Percentiles rank a stretch among this genome's conserved stretches.
These are phyloP conservation scores for Epizoanthus illoricatus DNA, from an alignment of 92 coral and sea anemone species.

Conservation along the genomic window DNA sequence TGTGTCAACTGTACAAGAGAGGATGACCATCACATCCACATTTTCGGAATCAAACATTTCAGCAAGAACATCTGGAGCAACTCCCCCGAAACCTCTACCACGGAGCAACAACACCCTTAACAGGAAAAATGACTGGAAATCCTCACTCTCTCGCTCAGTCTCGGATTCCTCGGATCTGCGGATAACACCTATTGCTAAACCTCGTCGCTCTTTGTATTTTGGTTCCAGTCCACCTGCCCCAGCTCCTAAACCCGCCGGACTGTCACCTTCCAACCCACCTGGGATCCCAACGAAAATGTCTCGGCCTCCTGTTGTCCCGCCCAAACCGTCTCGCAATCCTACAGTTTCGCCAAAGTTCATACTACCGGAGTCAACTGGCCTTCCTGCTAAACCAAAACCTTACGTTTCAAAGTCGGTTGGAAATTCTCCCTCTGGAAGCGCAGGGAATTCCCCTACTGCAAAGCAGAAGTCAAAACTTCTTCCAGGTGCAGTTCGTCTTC, in stretches of 20 bases:
- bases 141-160: not conserved
- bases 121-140: not conserved
- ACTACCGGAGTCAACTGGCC: not conserved
- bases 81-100: constrained; percentile 38
- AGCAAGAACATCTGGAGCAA: not conserved
- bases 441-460: constrained; percentile 9
- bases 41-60: constrained; percentile 15
- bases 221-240: not conserved
- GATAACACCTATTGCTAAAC: constrained; percentile 27
- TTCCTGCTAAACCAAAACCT: constrained; percentile 26
- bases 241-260: not conserved
- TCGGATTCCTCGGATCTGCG: constrained; percentile 31
- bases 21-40: not conserved
- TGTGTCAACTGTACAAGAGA: not conserved
- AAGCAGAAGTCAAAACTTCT: constrained; percentile 12
- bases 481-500: constrained; percentile 15
- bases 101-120: constrained; percentile 15
- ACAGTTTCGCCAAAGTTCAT: not conserved
- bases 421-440: not conserved
- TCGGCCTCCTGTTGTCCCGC: constrained; percentile 1
- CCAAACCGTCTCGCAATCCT: constrained; percentile 8
- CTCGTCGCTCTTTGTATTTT: constrained; percentile 32
- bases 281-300: not conserved
- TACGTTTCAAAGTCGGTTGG: constrained; percentile 31
- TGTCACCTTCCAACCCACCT: not conserved